Evolutionary conservation across 2,888 invertebrate genomes (phyloP).

Genomic region (Parelbella ahira): DNA sequence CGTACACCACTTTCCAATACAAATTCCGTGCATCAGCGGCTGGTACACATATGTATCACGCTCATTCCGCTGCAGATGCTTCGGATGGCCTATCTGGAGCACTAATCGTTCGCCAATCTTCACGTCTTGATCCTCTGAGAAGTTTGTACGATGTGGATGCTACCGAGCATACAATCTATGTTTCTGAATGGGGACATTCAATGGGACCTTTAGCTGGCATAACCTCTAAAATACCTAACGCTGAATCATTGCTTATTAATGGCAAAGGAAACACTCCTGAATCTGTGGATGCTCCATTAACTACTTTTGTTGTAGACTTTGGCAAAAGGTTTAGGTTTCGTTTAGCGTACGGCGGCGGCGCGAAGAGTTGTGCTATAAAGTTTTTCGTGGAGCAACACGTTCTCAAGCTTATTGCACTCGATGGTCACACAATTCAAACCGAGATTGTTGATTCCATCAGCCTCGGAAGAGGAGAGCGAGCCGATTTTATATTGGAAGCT

Average conservation of each 20-base stretch:
- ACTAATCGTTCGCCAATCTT: slow-evolving; percentile 84
- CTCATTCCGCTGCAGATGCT: slow-evolving; percentile 85
- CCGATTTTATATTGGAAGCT: slow-evolving; percentile 86
- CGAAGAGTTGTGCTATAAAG: slow-evolving; percentile 84
- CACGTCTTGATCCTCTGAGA: slow-evolving; percentile 80
- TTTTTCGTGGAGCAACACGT: slow-evolving; percentile 84
- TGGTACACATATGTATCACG: slow-evolving; percentile 88
- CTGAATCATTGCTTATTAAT: slow-evolving; percentile 82
- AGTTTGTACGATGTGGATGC: slow-evolving; percentile 86
- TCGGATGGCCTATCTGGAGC: slow-evolving; percentile 86
- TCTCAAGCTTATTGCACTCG: slow-evolving; percentile 84
- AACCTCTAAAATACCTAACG: slow-evolving; percentile 54
- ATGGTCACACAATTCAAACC: slow-evolving; percentile 84
- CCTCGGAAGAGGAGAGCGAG: slow-evolving; percentile 86
- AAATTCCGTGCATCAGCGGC: slow-evolving; percentile 86
- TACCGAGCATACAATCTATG: slow-evolving; percentile 83
- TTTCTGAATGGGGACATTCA: slow-evolving; percentile 86
- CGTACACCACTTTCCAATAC: slow-evolving; percentile 88
- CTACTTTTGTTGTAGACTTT: slow-evolving; percentile 76
- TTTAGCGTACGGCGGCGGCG: slow-evolving; percentile 83
- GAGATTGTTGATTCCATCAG: slow-evolving; percentile 78
- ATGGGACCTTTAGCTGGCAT: slow-evolving; percentile 72
- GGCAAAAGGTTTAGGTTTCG: slow-evolving; percentile 84
- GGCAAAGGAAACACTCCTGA: slow-evolving; percentile 78
- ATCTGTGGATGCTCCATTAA: slow-evolving; percentile 57